Percentiles rank a stretch among this genome's conserved stretches.
Evolutionary conservation across 2,113 vertebrate species (phyloP).

Genomic region (Callaeas wilsoni): DNA sequence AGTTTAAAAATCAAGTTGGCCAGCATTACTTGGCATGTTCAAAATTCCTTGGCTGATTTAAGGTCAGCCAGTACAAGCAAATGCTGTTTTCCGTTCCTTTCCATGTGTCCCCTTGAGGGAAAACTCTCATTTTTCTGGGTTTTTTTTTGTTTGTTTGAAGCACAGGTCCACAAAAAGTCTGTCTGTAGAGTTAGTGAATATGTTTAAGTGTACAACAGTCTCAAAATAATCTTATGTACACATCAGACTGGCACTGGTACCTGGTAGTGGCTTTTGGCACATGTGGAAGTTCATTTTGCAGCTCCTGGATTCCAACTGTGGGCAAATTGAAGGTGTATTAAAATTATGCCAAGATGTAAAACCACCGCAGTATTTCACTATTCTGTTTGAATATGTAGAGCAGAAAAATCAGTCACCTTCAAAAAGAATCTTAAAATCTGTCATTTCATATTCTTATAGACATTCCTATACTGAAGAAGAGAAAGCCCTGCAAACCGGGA

Average conservation of each 20-base stretch:
- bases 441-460: background rate
- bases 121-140: background rate
- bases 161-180: background rate
- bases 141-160: background rate
- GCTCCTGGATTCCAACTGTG: background rate
- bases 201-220: background rate
- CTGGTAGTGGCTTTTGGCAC: background rate
- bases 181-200: background rate
- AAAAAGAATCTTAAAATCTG: background rate
- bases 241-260: background rate
- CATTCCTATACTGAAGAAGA: background rate
- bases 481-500: background rate
- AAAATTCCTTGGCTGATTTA: background rate
- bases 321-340: background rate
- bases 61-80: conserved; percentile 6
- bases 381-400: background rate
- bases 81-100: background rate
- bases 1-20: background rate
- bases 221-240: background rate
- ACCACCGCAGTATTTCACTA: background rate
- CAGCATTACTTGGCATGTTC: background rate
- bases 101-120: background rate
- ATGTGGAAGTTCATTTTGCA: background rate
- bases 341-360: background rate
- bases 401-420: background rate